Percentiles rank a stretch among this genome's conserved stretches.
Evolutionary conservation across 2,113 vertebrate genomes (phyloP).

Genomic region (Acanthochromis polyacanthus): DNA sequence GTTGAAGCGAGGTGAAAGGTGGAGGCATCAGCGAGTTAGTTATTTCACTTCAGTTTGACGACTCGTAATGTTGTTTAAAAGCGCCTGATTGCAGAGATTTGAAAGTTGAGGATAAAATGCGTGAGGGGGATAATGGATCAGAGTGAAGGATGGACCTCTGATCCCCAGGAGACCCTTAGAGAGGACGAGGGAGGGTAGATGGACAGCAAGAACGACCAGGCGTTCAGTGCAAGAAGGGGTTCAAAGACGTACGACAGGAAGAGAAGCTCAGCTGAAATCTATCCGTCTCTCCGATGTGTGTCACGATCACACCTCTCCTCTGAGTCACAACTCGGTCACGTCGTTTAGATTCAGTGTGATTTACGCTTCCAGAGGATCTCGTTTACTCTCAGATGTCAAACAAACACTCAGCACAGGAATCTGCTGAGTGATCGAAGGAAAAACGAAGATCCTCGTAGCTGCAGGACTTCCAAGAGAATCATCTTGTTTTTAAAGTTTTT

Average conservation of each 20-base stretch:
- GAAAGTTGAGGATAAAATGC: constrained; percentile 2
- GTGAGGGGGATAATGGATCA: not conserved
- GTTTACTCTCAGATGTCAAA: constrained; percentile 12
- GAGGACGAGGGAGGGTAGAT: not conserved
- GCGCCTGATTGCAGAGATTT: not conserved
- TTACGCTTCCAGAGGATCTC: constrained; percentile 18
- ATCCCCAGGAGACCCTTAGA: not conserved
- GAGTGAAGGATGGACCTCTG: too few relatives aligned
- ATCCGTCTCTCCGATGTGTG: too few relatives aligned
- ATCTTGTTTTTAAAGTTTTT: not conserved
- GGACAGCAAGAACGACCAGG: too few relatives aligned
- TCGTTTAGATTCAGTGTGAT: constrained; percentile 1
- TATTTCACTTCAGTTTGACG: not conserved
- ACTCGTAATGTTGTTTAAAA: not conserved
- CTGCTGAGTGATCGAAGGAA: not conserved
- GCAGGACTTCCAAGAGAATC: too few relatives aligned
- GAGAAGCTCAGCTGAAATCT: not conserved
- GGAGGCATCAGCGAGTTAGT: not conserved
- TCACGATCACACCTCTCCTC: not conserved
- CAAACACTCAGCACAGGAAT: constrained; percentile 3
- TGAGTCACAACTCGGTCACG: not conserved
- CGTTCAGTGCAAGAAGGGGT: not conserved
- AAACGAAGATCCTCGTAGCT: not conserved
- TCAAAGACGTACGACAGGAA: not conserved
- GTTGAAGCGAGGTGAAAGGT: not conserved